A percentile compares a stretch with the other conserved stretches of the same genome.
Evolutionary conservation across 2,888 invertebrate genomes (phyloP).

Genomic region (Acanthoscelides obtectus): DNA sequence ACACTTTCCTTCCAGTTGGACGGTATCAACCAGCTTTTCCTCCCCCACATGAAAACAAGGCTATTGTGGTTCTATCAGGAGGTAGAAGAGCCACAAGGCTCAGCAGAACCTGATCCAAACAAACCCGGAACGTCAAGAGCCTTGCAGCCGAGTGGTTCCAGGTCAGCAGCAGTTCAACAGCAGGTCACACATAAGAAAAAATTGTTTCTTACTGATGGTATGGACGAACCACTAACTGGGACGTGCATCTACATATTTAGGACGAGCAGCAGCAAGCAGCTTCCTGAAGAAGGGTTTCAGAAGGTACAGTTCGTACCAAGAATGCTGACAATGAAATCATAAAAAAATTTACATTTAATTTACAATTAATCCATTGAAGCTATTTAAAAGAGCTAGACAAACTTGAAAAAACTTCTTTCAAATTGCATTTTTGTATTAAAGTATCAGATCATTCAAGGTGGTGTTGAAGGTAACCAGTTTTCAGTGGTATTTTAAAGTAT

Average conservation of each 20-base stretch:
- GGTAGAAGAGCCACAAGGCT: constrained; percentile 55
- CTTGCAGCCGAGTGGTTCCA: constrained; percentile 39
- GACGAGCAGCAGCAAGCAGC: constrained; percentile 75
- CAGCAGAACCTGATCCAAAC: constrained; percentile 33
- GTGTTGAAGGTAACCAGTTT: no score
- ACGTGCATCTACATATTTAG: constrained; percentile 83
- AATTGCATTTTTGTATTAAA: no score
- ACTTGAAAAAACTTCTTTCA: no score
- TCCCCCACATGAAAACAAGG: constrained; percentile 80
- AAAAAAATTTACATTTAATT: no score
- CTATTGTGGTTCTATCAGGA: constrained; percentile 88
- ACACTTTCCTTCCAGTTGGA: constrained; percentile 59
- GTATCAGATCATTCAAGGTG: no score
- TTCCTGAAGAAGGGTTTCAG: constrained; percentile 91
- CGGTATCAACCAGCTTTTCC: constrained; percentile 81
- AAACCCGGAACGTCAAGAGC: constrained; percentile 40
- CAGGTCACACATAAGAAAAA: constrained; percentile 66
- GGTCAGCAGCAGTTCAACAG: constrained; percentile 39
- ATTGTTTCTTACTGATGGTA: constrained; percentile 79
- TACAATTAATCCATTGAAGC: no score
- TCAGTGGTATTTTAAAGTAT: no score
- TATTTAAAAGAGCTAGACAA: no score
- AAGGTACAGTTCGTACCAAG: constrained; percentile 61
- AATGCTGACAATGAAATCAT: no score
- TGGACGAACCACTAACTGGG: constrained; percentile 75